Conservation (phyloP, 1,140 invertebrate genomes). For the Hyles euphorbiae region DNA sequence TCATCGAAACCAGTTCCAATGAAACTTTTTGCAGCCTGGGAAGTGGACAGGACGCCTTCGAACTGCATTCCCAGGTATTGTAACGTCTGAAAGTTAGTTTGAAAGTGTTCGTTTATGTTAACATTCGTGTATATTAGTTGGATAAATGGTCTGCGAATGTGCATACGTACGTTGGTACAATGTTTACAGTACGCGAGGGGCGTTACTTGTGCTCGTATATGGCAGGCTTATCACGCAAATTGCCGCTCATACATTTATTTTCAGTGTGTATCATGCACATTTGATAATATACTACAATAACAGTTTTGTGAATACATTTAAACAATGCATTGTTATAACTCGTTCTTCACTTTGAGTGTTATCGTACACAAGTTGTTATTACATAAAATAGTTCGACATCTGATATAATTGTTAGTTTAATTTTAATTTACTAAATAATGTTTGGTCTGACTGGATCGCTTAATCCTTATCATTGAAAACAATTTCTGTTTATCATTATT, state of each 20-base stretch:
- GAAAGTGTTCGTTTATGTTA: conserved; percentile 10
- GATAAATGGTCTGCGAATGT: conserved; percentile 11
- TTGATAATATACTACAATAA: neutral
- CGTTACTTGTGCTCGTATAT: conserved; percentile 13
- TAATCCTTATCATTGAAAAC: no score
- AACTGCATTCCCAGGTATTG: conserved; percentile 96
- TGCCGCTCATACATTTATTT: neutral
- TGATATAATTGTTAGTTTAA: no score
- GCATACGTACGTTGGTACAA: conserved; percentile 3
- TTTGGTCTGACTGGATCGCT: no score
- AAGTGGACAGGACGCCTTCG: conserved; percentile 96
- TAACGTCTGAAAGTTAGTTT: neutral
- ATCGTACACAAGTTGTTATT: no score
- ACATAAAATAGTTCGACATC: no score
- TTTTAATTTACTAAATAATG: no score
- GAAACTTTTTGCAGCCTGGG: conserved; percentile 98
- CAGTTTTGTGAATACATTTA: no score
- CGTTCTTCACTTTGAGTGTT: no score
- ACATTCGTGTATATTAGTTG: conserved; percentile 15
- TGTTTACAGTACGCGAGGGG: conserved; percentile 12
- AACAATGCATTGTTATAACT: no score
- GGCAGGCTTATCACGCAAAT: conserved; percentile 16
- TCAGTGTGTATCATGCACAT: no score
- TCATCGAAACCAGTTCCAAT: conserved; percentile 92
- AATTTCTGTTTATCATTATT: no score